These are phyloP conservation scores for Erpornis zantholeuca DNA, from an alignment of 2,113 vertebrate genomes.

Conservation along the genomic window DNA sequence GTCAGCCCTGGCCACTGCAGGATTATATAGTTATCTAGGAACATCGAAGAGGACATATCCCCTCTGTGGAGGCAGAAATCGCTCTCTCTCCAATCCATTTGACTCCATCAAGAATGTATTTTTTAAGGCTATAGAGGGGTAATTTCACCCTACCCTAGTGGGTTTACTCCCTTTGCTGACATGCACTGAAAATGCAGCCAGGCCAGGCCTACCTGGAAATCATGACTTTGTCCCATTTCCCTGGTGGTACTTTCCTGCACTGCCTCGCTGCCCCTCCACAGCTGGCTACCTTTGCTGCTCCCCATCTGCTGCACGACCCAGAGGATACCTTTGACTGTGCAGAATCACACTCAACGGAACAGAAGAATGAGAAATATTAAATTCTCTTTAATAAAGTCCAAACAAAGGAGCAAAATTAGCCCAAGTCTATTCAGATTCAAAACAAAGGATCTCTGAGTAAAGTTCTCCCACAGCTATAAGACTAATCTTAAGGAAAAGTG, in stretches of 20 bases:
- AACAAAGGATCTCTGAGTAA: background rate
- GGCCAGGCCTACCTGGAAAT: background rate
- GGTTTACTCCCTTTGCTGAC: background rate
- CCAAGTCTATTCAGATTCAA: background rate
- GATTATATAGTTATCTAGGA: background rate
- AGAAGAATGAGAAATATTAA: background rate
- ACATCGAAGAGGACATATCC: background rate
- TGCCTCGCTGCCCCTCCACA: background rate
- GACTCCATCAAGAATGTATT: background rate
- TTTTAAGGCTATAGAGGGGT: background rate
- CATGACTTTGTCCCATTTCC: background rate
- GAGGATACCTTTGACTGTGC: background rate
- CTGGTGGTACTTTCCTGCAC: background rate
- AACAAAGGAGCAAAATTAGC: background rate
- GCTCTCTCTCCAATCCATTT: background rate
- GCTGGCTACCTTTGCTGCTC: background rate
- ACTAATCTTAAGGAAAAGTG: background rate
- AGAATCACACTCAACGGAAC: background rate
- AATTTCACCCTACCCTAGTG: background rate
- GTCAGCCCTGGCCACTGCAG: background rate
- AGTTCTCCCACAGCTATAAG: background rate
- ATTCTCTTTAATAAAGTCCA: background rate
- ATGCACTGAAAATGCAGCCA: background rate
- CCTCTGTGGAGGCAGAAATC: background rate
- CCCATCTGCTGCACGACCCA: background rate